Conservation (phyloP, 2,888 invertebrate species). For the Lordiphosa andalusiaca region DNA sequence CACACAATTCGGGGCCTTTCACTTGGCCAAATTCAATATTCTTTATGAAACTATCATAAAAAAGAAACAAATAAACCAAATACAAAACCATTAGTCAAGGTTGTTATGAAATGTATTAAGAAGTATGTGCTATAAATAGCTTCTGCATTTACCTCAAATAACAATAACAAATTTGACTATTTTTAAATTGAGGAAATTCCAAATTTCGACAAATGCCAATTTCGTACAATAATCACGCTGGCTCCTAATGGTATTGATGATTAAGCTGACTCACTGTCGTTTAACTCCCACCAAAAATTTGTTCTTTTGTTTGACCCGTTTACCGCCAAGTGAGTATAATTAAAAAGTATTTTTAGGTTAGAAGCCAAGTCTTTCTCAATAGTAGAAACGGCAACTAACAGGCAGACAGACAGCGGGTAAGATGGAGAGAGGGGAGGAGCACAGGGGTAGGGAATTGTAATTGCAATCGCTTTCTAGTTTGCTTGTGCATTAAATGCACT, state of each 20-base stretch:
- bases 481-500: conserved; percentile 38
- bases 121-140: conserved; percentile 45
- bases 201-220: conserved; percentile 51
- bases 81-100: conserved; percentile 55
- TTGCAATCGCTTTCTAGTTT: conserved; percentile 23
- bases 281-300: conserved; percentile 19
- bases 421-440: not conserved
- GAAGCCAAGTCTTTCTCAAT: not conserved
- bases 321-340: no score
- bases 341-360: not conserved
- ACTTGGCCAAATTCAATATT: conserved; percentile 60
- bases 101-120: conserved; percentile 57
- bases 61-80: not conserved
- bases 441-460: not conserved
- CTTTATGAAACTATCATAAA: conserved; percentile 35
- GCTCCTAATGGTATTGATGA: conserved; percentile 26
- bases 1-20: conserved; percentile 62
- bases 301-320: conserved; percentile 1
- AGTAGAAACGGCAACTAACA: not conserved
- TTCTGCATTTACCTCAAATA: conserved; percentile 36
- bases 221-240: conserved; percentile 17
- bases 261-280: conserved; percentile 34
- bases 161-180: conserved; percentile 51
- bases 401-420: not conserved
- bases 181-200: conserved; percentile 66